Percentiles rank a stretch among this genome's conserved stretches.
phyloP scores from a whole-genome alignment of 2,113 vertebrate genomes.

The Chamaetylas fuelleborni region DNA sequence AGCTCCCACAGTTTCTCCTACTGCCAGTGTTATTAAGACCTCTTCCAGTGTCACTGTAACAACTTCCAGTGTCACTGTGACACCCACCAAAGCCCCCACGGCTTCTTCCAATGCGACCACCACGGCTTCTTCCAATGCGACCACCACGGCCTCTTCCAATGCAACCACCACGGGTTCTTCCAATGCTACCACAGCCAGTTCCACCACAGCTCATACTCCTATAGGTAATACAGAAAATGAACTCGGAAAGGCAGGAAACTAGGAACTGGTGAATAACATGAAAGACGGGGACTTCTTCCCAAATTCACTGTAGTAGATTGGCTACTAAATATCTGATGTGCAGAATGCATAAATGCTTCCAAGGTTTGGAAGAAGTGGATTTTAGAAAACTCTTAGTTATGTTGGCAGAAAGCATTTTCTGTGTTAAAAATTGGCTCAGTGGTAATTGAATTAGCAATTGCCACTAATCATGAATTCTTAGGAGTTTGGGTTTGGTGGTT shows the following conservation, averaged over 20 bases:
- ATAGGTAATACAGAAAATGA: slow-evolving; percentile 42
- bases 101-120: too few relatives aligned
- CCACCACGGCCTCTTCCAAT: neutral
- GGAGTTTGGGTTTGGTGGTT: neutral
- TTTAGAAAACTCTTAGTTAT: neutral
- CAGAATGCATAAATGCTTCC: neutral
- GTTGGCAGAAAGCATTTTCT: neutral
- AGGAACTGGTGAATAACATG: neutral
- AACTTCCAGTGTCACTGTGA: too few relatives aligned
- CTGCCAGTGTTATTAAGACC: rapidly evolving
- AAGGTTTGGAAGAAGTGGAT: neutral
- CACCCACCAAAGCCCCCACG: too few relatives aligned
- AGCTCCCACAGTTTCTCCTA: rapidly evolving
- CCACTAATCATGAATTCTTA: neutral
- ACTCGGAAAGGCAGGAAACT: neutral
- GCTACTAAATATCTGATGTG: neutral
- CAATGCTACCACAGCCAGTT: neutral
- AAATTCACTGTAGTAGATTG: neutral
- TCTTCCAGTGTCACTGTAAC: neutral
- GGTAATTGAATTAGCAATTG: neutral
- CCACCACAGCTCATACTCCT: neutral
- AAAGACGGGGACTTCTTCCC: neutral
- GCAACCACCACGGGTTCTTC: neutral
- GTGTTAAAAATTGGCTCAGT: neutral
- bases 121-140: too few relatives aligned